Evolutionary conservation across 1,140 invertebrate species (phyloP).

Genomic region (Oncopodura yosiiana): DNA sequence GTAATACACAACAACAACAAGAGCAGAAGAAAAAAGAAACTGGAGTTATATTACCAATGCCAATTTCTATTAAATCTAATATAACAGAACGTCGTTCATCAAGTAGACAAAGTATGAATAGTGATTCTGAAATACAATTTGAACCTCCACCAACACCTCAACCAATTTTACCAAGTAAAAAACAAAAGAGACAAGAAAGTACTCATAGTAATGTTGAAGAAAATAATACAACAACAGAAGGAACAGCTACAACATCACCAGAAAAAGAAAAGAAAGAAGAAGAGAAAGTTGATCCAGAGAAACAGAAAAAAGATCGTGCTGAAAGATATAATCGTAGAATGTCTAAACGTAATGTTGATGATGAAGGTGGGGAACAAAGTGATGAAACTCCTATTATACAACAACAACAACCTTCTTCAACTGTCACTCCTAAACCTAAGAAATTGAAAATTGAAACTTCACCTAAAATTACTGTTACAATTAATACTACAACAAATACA

Average conservation of each 20-base stretch:
- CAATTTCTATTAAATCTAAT: too few species aligned
- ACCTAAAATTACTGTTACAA: too few species aligned
- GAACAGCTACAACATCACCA: background rate
- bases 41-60: too few species aligned
- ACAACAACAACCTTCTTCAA: background rate
- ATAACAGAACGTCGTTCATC: too few species aligned
- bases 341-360: slow-evolving; percentile 22
- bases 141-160: too few species aligned
- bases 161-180: background rate
- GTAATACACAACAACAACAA: too few species aligned
- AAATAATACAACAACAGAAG: background rate
- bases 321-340: slow-evolving; percentile 29
- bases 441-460: slow-evolving; percentile 33
- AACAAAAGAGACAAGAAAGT: background rate
- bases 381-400: background rate
- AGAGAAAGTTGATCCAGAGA: slow-evolving; percentile 36
- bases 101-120: too few species aligned
- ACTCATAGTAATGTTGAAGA: background rate
- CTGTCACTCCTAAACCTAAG: slow-evolving; percentile 5
- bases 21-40: too few species aligned
- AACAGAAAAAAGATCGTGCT: slow-evolving; percentile 28
- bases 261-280: slow-evolving; percentile 26
- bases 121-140: too few species aligned
- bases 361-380: slow-evolving; percentile 19
- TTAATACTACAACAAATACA: too few species aligned